Evolutionary conservation across 2,797 vertebrate species (phyloP).

Genomic region (Urophycis tenuis): DNA sequence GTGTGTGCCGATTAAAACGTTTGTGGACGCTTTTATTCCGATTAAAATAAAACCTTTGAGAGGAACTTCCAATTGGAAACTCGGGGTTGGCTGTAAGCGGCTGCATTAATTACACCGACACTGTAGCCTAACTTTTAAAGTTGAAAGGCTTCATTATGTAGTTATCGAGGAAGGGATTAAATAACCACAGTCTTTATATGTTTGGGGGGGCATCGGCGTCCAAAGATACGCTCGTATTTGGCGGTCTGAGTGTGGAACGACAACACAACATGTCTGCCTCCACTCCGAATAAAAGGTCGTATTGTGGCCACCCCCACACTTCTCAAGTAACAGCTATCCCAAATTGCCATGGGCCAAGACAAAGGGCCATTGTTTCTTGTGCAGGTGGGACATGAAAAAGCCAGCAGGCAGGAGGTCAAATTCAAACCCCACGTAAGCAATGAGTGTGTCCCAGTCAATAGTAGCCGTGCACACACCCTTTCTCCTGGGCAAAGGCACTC

Average conservation of each 20-base stretch:
- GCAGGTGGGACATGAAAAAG: constrained; percentile 64
- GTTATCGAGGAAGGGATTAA: not conserved
- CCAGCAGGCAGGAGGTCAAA: constrained; percentile 45
- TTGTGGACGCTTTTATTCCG: not conserved
- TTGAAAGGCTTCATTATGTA: not conserved
- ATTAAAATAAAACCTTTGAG: not conserved
- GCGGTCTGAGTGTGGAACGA: not conserved
- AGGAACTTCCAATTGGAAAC: not conserved
- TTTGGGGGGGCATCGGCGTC: not conserved
- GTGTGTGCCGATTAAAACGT: not conserved
- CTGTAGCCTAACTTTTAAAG: not conserved
- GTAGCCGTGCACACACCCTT: constrained; percentile 41
- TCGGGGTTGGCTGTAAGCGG: not conserved
- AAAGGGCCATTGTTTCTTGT: constrained; percentile 64
- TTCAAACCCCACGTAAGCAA: constrained; percentile 45
- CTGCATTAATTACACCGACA: not conserved
- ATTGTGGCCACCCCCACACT: constrained; percentile 57
- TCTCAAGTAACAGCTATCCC: constrained; percentile 67
- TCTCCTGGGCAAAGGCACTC: constrained; percentile 42
- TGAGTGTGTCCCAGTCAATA: constrained; percentile 14
- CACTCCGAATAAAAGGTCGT: constrained; percentile 54
- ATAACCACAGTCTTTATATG: not conserved
- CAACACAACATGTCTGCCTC: not conserved
- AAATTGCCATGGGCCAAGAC: constrained; percentile 50
- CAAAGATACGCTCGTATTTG: not conserved